Conservation (phyloP, 2,888 invertebrate species). For the Caenorhabditis panamensis region DNA sequence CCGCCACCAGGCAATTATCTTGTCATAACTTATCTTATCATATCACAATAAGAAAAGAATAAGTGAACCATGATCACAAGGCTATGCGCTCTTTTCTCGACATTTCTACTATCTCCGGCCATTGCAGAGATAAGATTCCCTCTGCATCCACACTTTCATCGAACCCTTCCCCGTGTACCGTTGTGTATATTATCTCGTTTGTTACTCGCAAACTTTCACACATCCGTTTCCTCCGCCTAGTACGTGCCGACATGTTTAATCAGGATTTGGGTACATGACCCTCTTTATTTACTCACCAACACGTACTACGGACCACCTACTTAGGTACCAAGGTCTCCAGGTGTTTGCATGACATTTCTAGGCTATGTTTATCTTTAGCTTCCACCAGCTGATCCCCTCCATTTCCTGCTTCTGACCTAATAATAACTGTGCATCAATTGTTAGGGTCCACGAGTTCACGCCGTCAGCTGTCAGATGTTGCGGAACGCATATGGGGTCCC, state of each 20-base stretch:
- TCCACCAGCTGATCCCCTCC: slow-evolving; percentile 9
- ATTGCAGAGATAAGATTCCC: slow-evolving; percentile 8
- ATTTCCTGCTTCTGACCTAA: slow-evolving; percentile 49
- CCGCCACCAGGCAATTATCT: background rate
- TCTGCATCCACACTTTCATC: background rate
- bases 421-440: slow-evolving; percentile 37
- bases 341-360: slow-evolving; percentile 47
- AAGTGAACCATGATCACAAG: slow-evolving; percentile 3
- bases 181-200: background rate
- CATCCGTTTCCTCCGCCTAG: background rate
- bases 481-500: slow-evolving; percentile 33
- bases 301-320: slow-evolving; percentile 15
- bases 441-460: slow-evolving; percentile 51
- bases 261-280: slow-evolving; percentile 56
- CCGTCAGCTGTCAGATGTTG: slow-evolving; percentile 59
- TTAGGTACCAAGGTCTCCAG: slow-evolving; percentile 9
- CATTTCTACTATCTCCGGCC: slow-evolving; percentile 33
- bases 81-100: slow-evolving; percentile 8
- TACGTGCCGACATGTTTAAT: slow-evolving; percentile 35
- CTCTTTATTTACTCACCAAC: slow-evolving; percentile 41
- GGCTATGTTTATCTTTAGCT: background rate
- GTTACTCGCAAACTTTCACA: background rate
- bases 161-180: background rate
- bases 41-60: slow-evolving; percentile 11
- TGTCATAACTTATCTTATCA: slow-evolving; percentile 30